Percentiles rank a stretch among this genome's conserved stretches.
These are phyloP conservation scores for Iselma pallidipennis DNA, from an alignment of 2,888 invertebrate species.

Conservation along the genomic window DNA sequence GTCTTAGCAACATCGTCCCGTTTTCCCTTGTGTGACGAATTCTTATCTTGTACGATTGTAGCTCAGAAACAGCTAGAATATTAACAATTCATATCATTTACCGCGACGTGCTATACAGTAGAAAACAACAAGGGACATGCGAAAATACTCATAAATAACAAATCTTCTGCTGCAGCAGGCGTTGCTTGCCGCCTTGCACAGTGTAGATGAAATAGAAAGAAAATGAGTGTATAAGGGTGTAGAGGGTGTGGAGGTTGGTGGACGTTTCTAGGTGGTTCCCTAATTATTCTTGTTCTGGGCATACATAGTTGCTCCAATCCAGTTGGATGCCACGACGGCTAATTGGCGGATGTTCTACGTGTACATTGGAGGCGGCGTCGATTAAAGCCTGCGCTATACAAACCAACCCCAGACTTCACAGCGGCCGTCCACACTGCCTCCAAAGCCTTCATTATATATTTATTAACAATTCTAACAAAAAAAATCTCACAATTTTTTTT, in stretches of 20 bases:
- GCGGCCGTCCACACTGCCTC: conserved; percentile 49
- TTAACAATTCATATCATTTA: conserved; percentile 47
- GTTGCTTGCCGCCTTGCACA: background rate
- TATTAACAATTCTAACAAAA: conserved; percentile 10
- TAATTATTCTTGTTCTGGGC: conserved; percentile 24
- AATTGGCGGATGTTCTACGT: conserved; percentile 56
- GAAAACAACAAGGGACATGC: conserved; percentile 37
- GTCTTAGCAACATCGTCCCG: conserved; percentile 28
- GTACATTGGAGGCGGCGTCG: conserved; percentile 54
- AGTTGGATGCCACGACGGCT: conserved; percentile 47
- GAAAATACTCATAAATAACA: conserved; percentile 39
- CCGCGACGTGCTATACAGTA: conserved; percentile 39
- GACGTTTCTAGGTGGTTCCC: conserved; percentile 25
- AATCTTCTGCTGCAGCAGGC: conserved; percentile 10
- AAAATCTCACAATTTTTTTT: background rate
- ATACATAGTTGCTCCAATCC: conserved; percentile 41
- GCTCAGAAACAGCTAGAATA: conserved; percentile 33
- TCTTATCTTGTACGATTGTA: conserved; percentile 39
- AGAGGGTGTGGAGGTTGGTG: conserved; percentile 12
- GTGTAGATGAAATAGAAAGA: background rate
- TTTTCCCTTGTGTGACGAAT: conserved; percentile 38
- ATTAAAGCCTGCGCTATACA: conserved; percentile 51
- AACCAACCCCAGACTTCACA: conserved; percentile 42
- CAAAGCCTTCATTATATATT: conserved; percentile 21
- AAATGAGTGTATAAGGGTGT: conserved; percentile 8